Evolutionary conservation across 2,113 vertebrate genomes (phyloP), one percentile per base, ranked within the genome.

Genomic region (Phalacrocorax aristotelis): DNA sequence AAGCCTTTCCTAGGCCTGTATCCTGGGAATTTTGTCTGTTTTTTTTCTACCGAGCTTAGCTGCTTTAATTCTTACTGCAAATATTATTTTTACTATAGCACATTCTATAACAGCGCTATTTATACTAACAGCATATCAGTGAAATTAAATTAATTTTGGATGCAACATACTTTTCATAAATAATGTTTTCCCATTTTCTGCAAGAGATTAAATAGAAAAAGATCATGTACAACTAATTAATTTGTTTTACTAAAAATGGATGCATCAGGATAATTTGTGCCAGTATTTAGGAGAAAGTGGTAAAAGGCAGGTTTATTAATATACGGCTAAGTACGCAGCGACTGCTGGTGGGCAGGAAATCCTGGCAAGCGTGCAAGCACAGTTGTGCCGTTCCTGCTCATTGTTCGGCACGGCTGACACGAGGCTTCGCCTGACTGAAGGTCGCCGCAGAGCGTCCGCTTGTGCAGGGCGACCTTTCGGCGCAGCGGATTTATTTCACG

Each of bases 391-490:
- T 85, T 68, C 71, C 83, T 92, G 82, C 68, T 77, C 6, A 1
- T 84, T 81, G 74, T 78, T 87, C 1, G 1, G 12, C 11, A 7
- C 1, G 12, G 62, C 65, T 88, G 78, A 76, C 40, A 20, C 1
- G 0, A 48, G 68, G 49, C 4, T 3, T 32, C 4, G 18, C 49
- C 34, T 6, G 20, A 18, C 46, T 21, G 71, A 34, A 80, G 55
- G 91, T 87, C 82, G 34, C 2, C 0, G 4, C 34, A 1, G 36
- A 54, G 32, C 13, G 46, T 71, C 76, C 3, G 0, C 38, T 40
- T 46, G 18, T 21, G 62, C n/a, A 14, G 70, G 48, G 40, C 21
- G 75, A 89, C 74, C 89, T 85, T 71, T 82, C 9, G 16, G 36
- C 3, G 23, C 10, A 1, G 19, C 19, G 11, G 34, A 36, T 83